phyloP scores from a whole-genome alignment of 2,797 vertebrate species.

The Pteronotus mesoamericanus region DNA sequence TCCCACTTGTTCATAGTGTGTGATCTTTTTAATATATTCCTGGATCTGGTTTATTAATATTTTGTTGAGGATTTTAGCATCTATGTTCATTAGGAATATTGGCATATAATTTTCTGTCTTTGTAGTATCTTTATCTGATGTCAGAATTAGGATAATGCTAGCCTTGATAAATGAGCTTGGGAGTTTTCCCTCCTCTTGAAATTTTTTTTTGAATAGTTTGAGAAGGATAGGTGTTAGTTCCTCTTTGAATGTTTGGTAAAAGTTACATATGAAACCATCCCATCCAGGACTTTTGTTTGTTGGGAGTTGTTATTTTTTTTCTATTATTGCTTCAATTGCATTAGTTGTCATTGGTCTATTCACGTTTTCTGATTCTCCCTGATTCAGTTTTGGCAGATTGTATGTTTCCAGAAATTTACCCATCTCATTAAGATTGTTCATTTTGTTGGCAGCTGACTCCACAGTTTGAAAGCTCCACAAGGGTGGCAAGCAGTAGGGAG shows the following conservation, averaged over 20 bases:
- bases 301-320: background rate
- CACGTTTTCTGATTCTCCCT: background rate
- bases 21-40: background rate
- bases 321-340: background rate
- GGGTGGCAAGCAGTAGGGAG: background rate
- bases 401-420: background rate
- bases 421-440: background rate
- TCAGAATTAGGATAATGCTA: background rate
- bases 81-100: background rate
- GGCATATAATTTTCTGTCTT: background rate
- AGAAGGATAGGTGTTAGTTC: background rate
- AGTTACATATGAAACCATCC: background rate
- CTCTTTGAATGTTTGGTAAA: background rate
- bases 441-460: background rate
- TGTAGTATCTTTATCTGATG: background rate
- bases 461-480: background rate
- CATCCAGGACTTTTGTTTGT: background rate
- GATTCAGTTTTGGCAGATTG: background rate
- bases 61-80: background rate
- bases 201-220: background rate
- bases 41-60: background rate
- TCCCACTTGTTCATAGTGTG: background rate
- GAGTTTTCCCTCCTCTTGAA: background rate
- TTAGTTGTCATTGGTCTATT: background rate
- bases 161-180: background rate